Percentiles rank a stretch among this genome's conserved stretches.
These are phyloP conservation scores for Bettongia penicillata DNA, from an alignment of 2,113 vertebrate species.

Conservation along the genomic window DNA sequence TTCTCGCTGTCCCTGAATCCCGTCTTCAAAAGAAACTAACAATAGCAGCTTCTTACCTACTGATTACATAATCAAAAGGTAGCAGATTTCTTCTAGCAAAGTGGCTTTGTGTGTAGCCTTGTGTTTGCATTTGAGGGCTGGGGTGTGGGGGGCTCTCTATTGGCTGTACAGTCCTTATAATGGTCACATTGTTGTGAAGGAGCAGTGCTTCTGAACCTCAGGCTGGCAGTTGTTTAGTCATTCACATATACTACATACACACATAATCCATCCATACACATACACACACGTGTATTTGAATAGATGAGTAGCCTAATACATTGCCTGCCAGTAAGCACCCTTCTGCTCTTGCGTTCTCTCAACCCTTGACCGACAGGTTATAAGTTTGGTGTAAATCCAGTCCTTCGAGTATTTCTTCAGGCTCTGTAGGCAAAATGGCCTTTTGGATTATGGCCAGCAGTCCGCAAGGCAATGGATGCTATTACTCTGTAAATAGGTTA, in stretches of 20 bases:
- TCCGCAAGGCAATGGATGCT: not conserved
- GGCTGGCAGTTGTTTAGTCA: not conserved
- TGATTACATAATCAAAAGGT: not conserved
- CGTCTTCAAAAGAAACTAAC: not conserved
- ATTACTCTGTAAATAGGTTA: not conserved
- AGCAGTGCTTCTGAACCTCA: not conserved
- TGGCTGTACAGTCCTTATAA: not conserved
- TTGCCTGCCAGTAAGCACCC: not conserved
- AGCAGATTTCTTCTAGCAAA: not conserved
- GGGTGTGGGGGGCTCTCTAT: not conserved
- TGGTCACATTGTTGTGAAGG: not conserved
- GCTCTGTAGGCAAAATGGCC: not conserved
- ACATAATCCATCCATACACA: not conserved
- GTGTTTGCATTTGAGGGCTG: not conserved
- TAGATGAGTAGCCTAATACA: not conserved
- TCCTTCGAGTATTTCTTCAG: not conserved
- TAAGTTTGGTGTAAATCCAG: not conserved
- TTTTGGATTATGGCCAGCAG: not conserved
- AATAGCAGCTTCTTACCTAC: not conserved
- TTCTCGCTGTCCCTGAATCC: slow-evolving; percentile 1
- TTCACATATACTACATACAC: not conserved
- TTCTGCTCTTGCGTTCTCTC: not conserved
- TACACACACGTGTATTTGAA: not conserved
- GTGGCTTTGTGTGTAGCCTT: not conserved
- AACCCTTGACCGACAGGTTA: not conserved